These are phyloP conservation scores for Seriola dumerili DNA, from an alignment of 2,113 vertebrate species.

Conservation along the genomic window DNA sequence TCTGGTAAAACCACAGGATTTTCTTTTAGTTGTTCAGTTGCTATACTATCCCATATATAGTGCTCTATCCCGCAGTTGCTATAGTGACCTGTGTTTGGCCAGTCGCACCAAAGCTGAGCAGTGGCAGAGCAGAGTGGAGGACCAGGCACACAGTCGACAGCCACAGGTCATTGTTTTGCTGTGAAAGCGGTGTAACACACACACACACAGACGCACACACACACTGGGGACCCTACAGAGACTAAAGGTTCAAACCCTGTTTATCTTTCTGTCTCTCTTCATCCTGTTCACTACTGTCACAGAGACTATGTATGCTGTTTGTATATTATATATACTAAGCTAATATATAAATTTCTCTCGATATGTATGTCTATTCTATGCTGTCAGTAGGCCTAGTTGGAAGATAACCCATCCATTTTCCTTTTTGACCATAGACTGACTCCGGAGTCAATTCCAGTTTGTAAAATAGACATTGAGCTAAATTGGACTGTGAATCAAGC, in stretches of 20 bases:
- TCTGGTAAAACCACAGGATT: conserved; percentile 5
- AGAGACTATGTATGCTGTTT: conserved; percentile 81
- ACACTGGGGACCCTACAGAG: conserved; percentile 39
- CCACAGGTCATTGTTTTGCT: conserved; percentile 34
- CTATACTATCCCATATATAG: background rate
- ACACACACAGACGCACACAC: conserved; percentile 4
- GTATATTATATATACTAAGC: conserved; percentile 84
- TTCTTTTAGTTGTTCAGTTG: background rate
- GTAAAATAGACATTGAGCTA: conserved; percentile 30
- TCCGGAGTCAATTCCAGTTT: conserved; percentile 36
- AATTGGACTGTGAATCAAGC: conserved; percentile 34
- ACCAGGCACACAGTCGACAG: conserved; percentile 14
- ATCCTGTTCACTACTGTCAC: conserved; percentile 61
- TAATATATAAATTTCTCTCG: conserved; percentile 76
- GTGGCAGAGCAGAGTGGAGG: conserved; percentile 7
- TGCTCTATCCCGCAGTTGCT: conserved; percentile 17
- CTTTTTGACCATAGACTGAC: conserved; percentile 38
- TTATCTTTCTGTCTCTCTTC: conserved; percentile 22
- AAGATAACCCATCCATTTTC: conserved; percentile 32
- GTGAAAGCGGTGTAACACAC: conserved; percentile 30
- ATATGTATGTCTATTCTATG: conserved; percentile 71
- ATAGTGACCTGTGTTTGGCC: conserved; percentile 22
- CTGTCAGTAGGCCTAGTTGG: conserved; percentile 64
- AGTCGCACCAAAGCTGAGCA: conserved; percentile 25
- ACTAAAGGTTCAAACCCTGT: conserved; percentile 41